Base-by-base conservation (phyloP, 1,140 invertebrate genomes). In the Pteromalus puparum region DNA sequence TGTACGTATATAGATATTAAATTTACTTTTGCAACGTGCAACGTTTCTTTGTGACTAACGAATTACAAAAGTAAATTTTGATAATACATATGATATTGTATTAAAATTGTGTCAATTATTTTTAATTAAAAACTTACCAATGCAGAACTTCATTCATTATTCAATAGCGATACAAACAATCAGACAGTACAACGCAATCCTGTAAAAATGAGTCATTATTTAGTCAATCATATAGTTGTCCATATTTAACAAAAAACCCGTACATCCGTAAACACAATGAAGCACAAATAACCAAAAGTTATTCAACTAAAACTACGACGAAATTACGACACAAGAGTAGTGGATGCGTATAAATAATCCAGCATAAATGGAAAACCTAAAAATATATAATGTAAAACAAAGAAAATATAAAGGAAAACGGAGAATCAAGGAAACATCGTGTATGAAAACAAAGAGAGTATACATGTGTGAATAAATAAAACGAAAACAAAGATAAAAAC, bases 401-500 rank as follows among this genome's bases (percentile, higher is more conserved):
- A 30, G 21, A 34, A 15, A 34, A 30, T 65, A 61, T 5, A 9
- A 78, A 78, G 65, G 13, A 21, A 21, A 74, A 21, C 15, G 70
- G 12, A 73, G 6, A 74, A 30, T 28, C 28, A 65, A 24, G 53
- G 61, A 78, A 78, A 78, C 53, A 61, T 13, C 46, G 26, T 18
- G 9, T 42, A 42, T 26, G 21, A 38, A 15, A 77, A 70, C 21
- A 26, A 26, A 75, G 28, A 34, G 5, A 46, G 21, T 30, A 18
- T 74, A 5, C 6, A 7, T 38, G 15, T 30, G 21, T 34, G 26
- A 76, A 48, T 26, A 76, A 84, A 79, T 78, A 75, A 75, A 65
- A 81, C 26, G 26, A 53, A 86, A 83, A 86, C 61, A 75, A 86
- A 80, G 30, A 80, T 74, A 76, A 86, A 82, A 86, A 83, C 75